Base-by-base conservation (phyloP, 2,888 invertebrate species). In the Drosophila stalkeri region DNA sequence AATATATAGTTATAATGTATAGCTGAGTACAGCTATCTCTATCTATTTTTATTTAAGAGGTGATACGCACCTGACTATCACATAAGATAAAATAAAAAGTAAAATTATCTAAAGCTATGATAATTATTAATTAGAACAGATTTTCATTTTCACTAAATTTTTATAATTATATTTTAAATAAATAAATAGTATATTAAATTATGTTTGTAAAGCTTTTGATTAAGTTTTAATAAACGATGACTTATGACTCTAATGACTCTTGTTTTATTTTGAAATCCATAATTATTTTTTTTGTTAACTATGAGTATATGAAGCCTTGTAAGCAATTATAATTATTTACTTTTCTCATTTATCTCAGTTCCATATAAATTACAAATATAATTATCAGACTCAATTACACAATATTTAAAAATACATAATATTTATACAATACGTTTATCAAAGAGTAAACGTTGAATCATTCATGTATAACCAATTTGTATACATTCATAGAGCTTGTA, bases 21-120 rank as follows among this genome's bases (percentile, higher is more conserved):
- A 20, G 27, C 27, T 27, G 27, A 6, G 6, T 44, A 44, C 14
- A n/a, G 11, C 20, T 43, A 16, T 72, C n/a, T 41, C 8, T 47
- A 14, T n/a, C 16, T 39, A 31, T 57, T 52, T 44, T 23, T 61
- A 44, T 27, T 43, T 12, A 18, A n/a, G 20, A 51, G 20, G 18
- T 57, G 27, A 12, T 44, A 37, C 51, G 20, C 64, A 65, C 39
- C 64, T 75, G 64, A 43, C 39, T 47, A 65, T 56, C 72, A 76
- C 52, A 64, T 39, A 56, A 57, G 46, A 35, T 35, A 14, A 46
- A 12, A 2, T 16, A 9, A 12, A n/a, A 62, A 37, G 33, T 2
- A 8, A 37, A 23, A 23, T 23, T 39, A 16, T 63, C 11, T 51
- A 70, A 65, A 61, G 55, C 55, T 46, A 43, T 14, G 14, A 12